Base-by-base conservation (phyloP, 2,797 vertebrate genomes). In the Masticophis lateralis region DNA sequence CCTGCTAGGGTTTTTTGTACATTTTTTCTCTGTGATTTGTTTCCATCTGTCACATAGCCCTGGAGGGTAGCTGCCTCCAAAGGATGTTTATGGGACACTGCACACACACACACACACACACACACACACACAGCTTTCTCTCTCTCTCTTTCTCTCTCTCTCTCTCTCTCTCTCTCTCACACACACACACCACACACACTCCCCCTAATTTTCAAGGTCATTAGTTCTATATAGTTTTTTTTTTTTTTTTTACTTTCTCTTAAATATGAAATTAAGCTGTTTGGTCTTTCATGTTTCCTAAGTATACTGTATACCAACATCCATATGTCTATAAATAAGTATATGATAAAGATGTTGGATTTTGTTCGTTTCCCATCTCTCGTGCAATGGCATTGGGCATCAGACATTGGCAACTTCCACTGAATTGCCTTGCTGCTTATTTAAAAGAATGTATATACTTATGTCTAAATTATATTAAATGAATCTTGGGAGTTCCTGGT, bases 11-110 rank as follows among this genome's bases (percentile, higher is more conserved):
- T 93, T 97, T 94, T 94, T 96, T 96, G 89, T 96, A 94, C 94
- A 92, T 92, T 93, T 92, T 95, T 96, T 92, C 94, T 97, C 94
- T 95, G 95, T 94, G 96, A 96, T 95, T 97, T 96, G 95, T 96
- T 96, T 97, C 96, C 93, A 96, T 96, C n/a, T 0, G 91, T 93
- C 93, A 87, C 92, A 94, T 91, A 94, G 94, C 96, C 95, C 22
- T 0, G 94, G 97, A 96, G 96, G 94, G 91, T 97, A 25, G 51
- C 95, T 94, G 89, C 94, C 95, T 95, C 93, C 93, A 94, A 87
- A 87, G 93, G 91, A 92, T 90, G 94, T 94, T 97, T 94, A 95
- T 95, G 95, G 95, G 95, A 95, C 96, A 95, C 79, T 96, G 96
- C 95, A 96, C 96, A 25, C 37, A 2, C 37, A 4, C 43, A 83